Evolutionary conservation across 2,113 vertebrate genomes (phyloP).

Genomic region (Phylloscopus trochiloides): DNA sequence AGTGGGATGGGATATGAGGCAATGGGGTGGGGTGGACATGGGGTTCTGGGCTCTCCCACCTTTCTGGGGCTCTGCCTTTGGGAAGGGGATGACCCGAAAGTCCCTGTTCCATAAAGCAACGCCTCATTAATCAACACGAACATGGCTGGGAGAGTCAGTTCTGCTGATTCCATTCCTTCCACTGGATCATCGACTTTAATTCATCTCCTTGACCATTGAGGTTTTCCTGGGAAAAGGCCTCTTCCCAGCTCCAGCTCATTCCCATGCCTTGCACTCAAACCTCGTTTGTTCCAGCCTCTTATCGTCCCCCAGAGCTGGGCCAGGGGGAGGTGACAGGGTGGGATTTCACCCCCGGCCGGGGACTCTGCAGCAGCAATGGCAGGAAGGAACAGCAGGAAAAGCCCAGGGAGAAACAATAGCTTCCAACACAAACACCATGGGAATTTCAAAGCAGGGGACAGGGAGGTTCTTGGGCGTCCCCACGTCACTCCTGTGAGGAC

Average conservation of each 20-base stretch:
- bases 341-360: neutral
- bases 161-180: constrained; percentile 1
- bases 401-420: constrained; percentile 46
- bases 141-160: fast-evolving
- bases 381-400: constrained; percentile 56
- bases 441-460: neutral
- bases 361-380: neutral
- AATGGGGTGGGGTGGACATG: neutral
- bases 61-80: neutral
- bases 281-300: neutral
- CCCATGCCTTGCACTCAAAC: neutral
- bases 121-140: neutral
- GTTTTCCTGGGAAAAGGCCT: neutral
- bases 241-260: neutral
- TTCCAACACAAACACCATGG: neutral
- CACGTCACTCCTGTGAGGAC: neutral
- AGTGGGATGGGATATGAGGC: neutral
- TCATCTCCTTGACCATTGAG: neutral
- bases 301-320: fast-evolving
- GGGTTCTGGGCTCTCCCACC: neutral
- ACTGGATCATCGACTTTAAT: neutral
- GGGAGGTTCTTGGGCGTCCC: neutral
- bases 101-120: fast-evolving
- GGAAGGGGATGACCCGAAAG: neutral
- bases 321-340: neutral